Evolutionary conservation across 2,888 invertebrate species (phyloP), one percentile per base, ranked within the genome.

Genomic region (Parnassius glacialis): DNA sequence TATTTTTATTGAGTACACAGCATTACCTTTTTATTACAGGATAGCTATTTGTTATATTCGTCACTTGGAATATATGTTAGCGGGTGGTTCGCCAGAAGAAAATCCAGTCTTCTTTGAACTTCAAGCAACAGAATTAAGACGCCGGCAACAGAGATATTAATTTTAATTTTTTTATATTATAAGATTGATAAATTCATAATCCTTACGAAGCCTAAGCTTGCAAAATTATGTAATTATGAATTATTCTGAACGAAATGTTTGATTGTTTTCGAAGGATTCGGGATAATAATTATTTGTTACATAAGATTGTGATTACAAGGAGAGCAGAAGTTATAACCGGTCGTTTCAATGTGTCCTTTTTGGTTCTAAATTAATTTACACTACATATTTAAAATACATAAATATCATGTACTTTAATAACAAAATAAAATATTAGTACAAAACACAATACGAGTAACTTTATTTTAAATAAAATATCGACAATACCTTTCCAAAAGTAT

Each of bases 11-110:
- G 7, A 34, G 34, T 34, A 34, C 5, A 7, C 34, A 34, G 0
- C 16, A 1, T 20, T 10, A 25, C 2, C 16, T 16, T 16, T 16
- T 3, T 54, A 57, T 64, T 16, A 52, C 81, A 94, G 94, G 68
- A 93, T 95, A 84, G 96, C 96, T 50, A 96, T 96, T 64, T 94
- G 94, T 68, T 95, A 96, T 81, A 96, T 96, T 70, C 90, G 94
- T 43, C 95, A 95, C 74, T 84, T 96, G 69, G 95, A 96, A 79
- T 92, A 92, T 66, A 84, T 94, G 73, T 76, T 94, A 61, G 91
- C 89, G 0, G 87, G 86, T 0, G 88, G 84, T 1, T 65, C 79
- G 1, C 72, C 82, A 0, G 90, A 90, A 20, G 90, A 88, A 42
- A 84, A 78, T 59, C 75, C 87, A 0, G 78, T 74, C 0, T 84